Conservation (phyloP, 2,888 invertebrate species). For the Noctua fimbriata region DNA sequence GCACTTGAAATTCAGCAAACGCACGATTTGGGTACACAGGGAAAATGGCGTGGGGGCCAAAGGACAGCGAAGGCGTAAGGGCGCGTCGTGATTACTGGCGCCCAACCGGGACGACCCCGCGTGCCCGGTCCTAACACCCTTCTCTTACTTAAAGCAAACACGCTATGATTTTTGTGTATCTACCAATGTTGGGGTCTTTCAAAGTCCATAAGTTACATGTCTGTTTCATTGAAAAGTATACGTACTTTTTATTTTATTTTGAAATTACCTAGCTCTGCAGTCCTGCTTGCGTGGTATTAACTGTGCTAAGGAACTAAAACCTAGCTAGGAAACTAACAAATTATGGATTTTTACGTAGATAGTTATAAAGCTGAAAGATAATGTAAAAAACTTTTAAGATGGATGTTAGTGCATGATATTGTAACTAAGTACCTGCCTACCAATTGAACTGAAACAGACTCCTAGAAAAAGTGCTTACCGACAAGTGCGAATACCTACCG, state of each 20-base stretch:
- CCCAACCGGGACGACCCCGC: slow-evolving; percentile 83
- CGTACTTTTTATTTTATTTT: slow-evolving; percentile 1
- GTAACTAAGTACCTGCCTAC: background rate
- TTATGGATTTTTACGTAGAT: background rate
- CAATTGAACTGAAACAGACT: background rate
- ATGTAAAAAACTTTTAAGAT: no score
- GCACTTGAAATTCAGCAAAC: slow-evolving; percentile 81
- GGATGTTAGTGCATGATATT: background rate
- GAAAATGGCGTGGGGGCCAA: slow-evolving; percentile 62
- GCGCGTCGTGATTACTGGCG: slow-evolving; percentile 85
- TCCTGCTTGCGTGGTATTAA: background rate
- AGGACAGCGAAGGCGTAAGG: slow-evolving; percentile 80
- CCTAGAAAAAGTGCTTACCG: background rate
- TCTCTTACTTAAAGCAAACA: slow-evolving; percentile 64
- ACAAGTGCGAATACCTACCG: background rate
- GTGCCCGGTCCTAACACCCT: slow-evolving; percentile 64
- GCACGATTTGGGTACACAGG: slow-evolving; percentile 71
- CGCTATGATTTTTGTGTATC: slow-evolving; percentile 47
- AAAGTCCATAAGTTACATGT: slow-evolving; percentile 33
- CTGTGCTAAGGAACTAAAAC: background rate
- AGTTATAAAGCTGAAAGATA: background rate
- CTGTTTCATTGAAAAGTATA: slow-evolving; percentile 10
- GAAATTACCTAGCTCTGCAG: background rate
- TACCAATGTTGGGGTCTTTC: slow-evolving; percentile 26
- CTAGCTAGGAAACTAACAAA: background rate